Evolutionary conservation across 2,888 invertebrate species (phyloP).

Genomic region (Platerodrilus igneus): DNA sequence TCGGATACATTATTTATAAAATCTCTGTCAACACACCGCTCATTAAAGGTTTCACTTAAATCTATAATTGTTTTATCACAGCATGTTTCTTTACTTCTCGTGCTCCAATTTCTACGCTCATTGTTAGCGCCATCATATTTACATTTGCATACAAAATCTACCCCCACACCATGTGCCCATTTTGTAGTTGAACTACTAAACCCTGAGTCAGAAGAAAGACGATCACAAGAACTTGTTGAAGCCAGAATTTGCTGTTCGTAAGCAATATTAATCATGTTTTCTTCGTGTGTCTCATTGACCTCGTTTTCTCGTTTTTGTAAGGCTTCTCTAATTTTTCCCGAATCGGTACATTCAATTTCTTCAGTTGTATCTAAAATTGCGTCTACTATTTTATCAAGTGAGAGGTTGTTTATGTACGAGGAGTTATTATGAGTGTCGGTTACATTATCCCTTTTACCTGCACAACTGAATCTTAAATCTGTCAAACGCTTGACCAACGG

Average conservation of each 20-base stretch:
- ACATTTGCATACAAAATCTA: slow-evolving; percentile 40
- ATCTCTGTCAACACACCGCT: slow-evolving; percentile 41
- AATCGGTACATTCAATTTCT: slow-evolving; percentile 45
- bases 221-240: slow-evolving; percentile 29
- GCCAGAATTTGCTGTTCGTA: slow-evolving; percentile 29
- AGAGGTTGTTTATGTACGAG: slow-evolving; percentile 53
- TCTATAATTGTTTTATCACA: slow-evolving; percentile 43
- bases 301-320: slow-evolving; percentile 33
- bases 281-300: slow-evolving; percentile 38
- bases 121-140: slow-evolving; percentile 30
- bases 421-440: slow-evolving; percentile 49
- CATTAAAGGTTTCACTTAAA: slow-evolving; percentile 42
- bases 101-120: neutral
- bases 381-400: slow-evolving; percentile 59
- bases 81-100: slow-evolving; percentile 3
- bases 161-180: slow-evolving; percentile 37
- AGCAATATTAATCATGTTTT: slow-evolving; percentile 36
- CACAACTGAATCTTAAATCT: slow-evolving; percentile 53
- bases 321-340: slow-evolving; percentile 37
- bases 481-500: slow-evolving; percentile 59
- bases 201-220: slow-evolving; percentile 42
- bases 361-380: slow-evolving; percentile 58
- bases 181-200: slow-evolving; percentile 41
- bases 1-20: slow-evolving; percentile 22
- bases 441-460: slow-evolving; percentile 31